Conservation (phyloP, 1,140 invertebrate species). For the Cephus cinctus region DNA sequence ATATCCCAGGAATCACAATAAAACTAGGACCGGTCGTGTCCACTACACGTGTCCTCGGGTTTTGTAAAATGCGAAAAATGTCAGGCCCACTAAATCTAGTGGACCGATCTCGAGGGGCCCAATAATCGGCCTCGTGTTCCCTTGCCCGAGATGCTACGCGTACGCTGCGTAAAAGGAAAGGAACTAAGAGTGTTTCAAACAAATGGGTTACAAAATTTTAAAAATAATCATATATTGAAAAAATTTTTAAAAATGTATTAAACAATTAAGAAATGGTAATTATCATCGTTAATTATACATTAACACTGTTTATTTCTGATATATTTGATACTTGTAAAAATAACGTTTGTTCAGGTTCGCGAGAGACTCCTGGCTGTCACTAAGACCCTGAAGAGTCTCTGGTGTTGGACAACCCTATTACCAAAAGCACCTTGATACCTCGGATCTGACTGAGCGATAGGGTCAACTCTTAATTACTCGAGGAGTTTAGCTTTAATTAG, state of each 20-base stretch:
- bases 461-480: slow-evolving; percentile 39
- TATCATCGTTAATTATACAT: too few relatives aligned
- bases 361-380: too few relatives aligned
- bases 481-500: slow-evolving; percentile 44
- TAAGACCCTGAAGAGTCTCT: too few relatives aligned
- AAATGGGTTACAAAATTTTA: too few relatives aligned
- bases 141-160: not conserved
- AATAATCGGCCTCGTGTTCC: slow-evolving; percentile 6
- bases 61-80: slow-evolving; percentile 35
- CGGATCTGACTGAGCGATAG: slow-evolving; percentile 26
- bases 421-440: slow-evolving; percentile 38
- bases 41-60: slow-evolving; percentile 37
- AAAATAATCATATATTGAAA: too few relatives aligned
- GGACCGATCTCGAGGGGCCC: slow-evolving; percentile 19
- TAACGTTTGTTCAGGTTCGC: too few relatives aligned
- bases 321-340: too few relatives aligned
- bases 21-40: slow-evolving; percentile 31
- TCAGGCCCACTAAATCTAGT: slow-evolving; percentile 32
- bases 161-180: not conserved
- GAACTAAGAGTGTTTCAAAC: not conserved
- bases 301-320: too few relatives aligned
- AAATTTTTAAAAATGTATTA: too few relatives aligned
- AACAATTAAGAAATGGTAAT: too few relatives aligned
- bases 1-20: slow-evolving; percentile 40
- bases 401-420: slow-evolving; percentile 38